These are phyloP conservation scores for Pithys albifrons DNA, from an alignment of 2,113 vertebrate genomes.

Conservation along the genomic window DNA sequence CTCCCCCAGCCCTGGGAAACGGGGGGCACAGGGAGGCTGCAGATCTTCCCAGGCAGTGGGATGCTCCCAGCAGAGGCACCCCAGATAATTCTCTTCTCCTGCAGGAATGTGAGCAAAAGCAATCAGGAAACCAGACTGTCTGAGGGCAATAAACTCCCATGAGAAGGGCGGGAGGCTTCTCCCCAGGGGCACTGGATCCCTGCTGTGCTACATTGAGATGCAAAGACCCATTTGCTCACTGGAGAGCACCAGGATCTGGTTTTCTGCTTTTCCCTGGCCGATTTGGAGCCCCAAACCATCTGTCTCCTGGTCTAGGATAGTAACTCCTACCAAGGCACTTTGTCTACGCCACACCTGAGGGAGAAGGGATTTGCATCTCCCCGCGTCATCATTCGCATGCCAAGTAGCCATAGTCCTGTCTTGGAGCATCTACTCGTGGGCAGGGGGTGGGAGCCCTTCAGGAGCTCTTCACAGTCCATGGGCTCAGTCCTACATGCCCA, in stretches of 20 bases:
- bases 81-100: constrained; percentile 43
- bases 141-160: constrained; percentile 70
- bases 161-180: constrained; percentile 18
- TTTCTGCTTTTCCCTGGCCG: background rate
- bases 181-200: background rate
- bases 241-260: background rate
- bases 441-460: background rate
- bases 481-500: background rate
- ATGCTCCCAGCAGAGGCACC: background rate
- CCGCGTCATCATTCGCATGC: background rate
- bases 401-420: fast-evolving
- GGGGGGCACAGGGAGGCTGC: background rate
- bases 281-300: background rate
- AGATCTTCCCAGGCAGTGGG: fast-evolving
- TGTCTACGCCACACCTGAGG: fast-evolving
- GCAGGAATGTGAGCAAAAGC: constrained; percentile 60
- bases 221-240: constrained; percentile 25
- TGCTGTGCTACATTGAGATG: constrained; percentile 53
- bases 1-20: fast-evolving
- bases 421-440: background rate
- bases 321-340: fast-evolving
- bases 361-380: background rate
- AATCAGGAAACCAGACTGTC: constrained; percentile 74
- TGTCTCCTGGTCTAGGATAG: fast-evolving
- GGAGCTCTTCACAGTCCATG: background rate